Percentiles rank a stretch among this genome's conserved stretches.
These are phyloP conservation scores for Patella pellucida DNA, from an alignment of 2,888 invertebrate species.

Conservation along the genomic window DNA sequence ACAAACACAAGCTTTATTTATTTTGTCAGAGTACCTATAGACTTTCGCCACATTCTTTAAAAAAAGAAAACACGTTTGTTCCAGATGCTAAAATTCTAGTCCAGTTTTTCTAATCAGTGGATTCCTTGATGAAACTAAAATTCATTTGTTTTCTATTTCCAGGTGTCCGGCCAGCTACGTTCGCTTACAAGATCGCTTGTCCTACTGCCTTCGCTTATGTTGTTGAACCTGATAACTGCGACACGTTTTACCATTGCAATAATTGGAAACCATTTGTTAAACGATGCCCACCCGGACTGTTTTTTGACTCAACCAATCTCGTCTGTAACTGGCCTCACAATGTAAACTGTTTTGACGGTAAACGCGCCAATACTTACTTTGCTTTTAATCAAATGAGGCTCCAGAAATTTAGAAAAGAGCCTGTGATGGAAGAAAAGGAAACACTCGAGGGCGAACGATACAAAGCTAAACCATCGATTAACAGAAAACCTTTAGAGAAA, in stretches of 20 bases:
- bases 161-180: neutral
- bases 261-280: constrained; percentile 34
- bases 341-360: constrained; percentile 36
- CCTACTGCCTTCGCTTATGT: constrained; percentile 31
- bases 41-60: too few species aligned
- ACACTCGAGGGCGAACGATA: neutral
- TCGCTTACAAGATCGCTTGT: constrained; percentile 21
- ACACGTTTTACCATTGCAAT: constrained; percentile 38
- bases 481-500: too few species aligned
- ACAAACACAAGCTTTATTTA: too few species aligned
- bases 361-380: constrained; percentile 27
- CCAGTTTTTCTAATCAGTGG: too few species aligned
- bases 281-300: constrained; percentile 27
- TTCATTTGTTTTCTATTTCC: neutral
- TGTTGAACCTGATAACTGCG: constrained; percentile 31
- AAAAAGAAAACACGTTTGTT: too few species aligned
- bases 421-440: neutral
- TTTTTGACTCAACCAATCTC: constrained; percentile 28
- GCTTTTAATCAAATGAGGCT: constrained; percentile 22
- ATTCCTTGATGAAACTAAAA: too few species aligned
- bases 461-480: neutral
- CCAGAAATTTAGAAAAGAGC: neutral
- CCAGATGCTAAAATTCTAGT: too few species aligned
- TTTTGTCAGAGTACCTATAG: too few species aligned
- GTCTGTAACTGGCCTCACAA: constrained; percentile 40